Base-by-base conservation (phyloP, 2,797 vertebrate genomes). In the Chloroceryle amazona region DNA sequence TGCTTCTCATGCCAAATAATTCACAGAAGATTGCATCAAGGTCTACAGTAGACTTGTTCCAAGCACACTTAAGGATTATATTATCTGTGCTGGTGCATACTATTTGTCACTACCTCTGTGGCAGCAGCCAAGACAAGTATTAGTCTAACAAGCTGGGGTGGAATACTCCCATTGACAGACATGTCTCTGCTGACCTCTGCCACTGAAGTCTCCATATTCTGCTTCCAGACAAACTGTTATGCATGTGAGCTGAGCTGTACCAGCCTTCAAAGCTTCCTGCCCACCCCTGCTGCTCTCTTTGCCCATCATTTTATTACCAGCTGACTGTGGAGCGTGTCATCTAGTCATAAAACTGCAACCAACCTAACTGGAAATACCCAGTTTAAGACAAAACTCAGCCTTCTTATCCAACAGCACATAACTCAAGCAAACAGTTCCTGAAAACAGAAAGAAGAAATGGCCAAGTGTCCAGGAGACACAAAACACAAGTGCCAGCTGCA, bases 301-400 rank as follows among this genome's bases (percentile, higher is more conserved):
- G 17, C 28, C 42, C 66, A 37, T 4, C 10, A 3, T 33, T 86
- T 35, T 89, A 67, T 66, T 71, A 21, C 46, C 78, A 71, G 35
- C 54, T 71, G 71, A 71, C 0, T 6, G 41, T 3, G 2, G 70
- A 71, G 71, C 66, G 31, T 5, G 5, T 58, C 66, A 90, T 73
- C 63, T 35, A 67, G 29, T 54, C 75, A 84, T 51, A 29, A 9
- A 80, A 70, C 62, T 20, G 51, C 84, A 62, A 0, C 0, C 51
- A 62, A 41, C 42, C 39, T 44, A 63, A 81, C 76, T 71, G 92
- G 83, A 93, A 97, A 94, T 51, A 93, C 81, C 74, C 90, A 17
- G 5, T 31, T 80, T 61, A 33, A 31, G 71, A 73, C 44, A 85
- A 78, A 90, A 86, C n/a, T 66, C 80, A 61, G n/a, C 16, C 22